Conservation (phyloP, 2,888 invertebrate genomes). For the Phyto melanocephala region DNA sequence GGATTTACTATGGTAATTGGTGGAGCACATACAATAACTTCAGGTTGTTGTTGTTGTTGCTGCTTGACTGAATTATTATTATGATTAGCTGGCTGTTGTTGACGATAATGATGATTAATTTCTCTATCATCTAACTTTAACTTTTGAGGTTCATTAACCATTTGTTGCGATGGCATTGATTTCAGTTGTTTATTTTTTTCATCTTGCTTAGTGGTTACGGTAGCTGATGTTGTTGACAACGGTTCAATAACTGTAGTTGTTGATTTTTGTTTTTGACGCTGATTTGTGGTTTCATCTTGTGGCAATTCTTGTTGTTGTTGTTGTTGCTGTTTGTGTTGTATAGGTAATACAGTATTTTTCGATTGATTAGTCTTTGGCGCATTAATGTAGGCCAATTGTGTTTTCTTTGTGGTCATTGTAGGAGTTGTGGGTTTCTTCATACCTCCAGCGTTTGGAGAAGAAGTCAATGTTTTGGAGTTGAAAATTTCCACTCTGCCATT, state of each 20-base stretch:
- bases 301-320: slow-evolving; percentile 25
- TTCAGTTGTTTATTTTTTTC: slow-evolving; percentile 76
- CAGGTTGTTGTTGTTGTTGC: slow-evolving; percentile 61
- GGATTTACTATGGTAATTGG: slow-evolving; percentile 72
- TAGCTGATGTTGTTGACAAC: slow-evolving; percentile 45
- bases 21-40: slow-evolving; percentile 73
- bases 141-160: slow-evolving; percentile 57
- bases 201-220: background rate
- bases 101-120: slow-evolving; percentile 44
- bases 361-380: slow-evolving; percentile 36
- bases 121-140: slow-evolving; percentile 19
- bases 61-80: slow-evolving; percentile 26
- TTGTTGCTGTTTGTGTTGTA: slow-evolving; percentile 1
- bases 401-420: slow-evolving; percentile 66
- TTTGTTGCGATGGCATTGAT: slow-evolving; percentile 78
- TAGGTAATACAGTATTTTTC: slow-evolving; percentile 49
- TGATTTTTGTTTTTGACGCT: slow-evolving; percentile 38
- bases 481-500: slow-evolving; percentile 77
- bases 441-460: slow-evolving; percentile 8
- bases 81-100: slow-evolving; percentile 15
- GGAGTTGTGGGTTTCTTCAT: slow-evolving; percentile 69
- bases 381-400: slow-evolving; percentile 65
- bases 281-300: slow-evolving; percentile 40
- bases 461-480: slow-evolving; percentile 73
- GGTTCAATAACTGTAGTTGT: slow-evolving; percentile 57